Evolutionary conservation across 2,888 invertebrate genomes (phyloP).

Genomic region (Heliconius ismenius): DNA sequence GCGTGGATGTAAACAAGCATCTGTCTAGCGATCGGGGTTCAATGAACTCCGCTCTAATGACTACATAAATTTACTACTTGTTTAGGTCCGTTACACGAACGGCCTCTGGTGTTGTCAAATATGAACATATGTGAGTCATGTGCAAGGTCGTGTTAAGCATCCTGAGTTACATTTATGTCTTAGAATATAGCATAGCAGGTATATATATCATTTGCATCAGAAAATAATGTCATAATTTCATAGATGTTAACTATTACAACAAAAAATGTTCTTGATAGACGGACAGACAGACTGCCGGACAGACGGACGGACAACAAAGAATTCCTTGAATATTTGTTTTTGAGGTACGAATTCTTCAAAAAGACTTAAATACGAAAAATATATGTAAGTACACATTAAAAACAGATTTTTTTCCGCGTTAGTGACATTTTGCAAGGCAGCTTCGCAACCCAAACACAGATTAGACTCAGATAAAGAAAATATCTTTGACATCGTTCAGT

Average conservation of each 20-base stretch:
- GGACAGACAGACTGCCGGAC: no score
- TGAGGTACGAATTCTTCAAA: no score
- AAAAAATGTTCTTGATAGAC: no score
- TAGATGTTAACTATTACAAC: no score
- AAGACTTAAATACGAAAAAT: no score
- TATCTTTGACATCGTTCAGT: neutral
- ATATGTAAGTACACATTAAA: neutral
- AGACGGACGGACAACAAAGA: no score
- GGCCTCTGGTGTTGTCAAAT: constrained; percentile 26
- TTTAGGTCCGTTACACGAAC: constrained; percentile 33
- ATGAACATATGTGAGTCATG: constrained; percentile 25
- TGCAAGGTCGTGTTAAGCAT: constrained; percentile 28
- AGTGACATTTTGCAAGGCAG: no score
- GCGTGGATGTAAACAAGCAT: constrained; percentile 50
- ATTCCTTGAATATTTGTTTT: no score
- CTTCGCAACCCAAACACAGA: neutral
- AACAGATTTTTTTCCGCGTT: neutral
- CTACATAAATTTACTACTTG: constrained; percentile 54
- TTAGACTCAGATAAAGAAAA: neutral
- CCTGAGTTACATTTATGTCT: neutral
- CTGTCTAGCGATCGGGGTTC: constrained; percentile 55
- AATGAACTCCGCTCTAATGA: constrained; percentile 52
- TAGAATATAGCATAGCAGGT: neutral
- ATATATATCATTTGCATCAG: no score
- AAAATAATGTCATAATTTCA: no score